Conservation (phyloP, 2,797 vertebrate genomes). For the Anomalospiza imberbis region DNA sequence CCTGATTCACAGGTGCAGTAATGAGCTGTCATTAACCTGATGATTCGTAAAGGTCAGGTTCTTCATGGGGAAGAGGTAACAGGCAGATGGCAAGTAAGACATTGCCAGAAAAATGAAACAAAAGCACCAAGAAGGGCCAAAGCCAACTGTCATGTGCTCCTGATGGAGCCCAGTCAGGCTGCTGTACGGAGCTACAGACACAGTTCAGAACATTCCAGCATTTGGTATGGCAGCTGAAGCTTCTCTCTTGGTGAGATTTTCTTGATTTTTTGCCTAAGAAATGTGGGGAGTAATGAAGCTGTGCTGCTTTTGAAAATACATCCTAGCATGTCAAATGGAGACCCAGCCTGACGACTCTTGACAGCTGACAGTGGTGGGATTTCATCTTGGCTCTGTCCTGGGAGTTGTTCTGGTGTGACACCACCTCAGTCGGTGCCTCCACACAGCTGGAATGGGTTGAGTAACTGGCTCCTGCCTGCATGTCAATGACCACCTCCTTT, state of each 20-base stretch:
- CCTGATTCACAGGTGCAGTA: slow-evolving; percentile 37
- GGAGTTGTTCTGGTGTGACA: background rate
- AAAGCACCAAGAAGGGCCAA: background rate
- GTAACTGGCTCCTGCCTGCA: background rate
- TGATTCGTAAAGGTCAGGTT: slow-evolving; percentile 39
- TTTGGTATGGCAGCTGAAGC: too few species aligned
- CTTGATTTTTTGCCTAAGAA: background rate
- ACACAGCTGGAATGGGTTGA: background rate
- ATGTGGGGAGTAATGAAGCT: background rate
- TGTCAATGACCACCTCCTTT: background rate
- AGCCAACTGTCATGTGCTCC: background rate
- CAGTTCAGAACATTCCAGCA: too few species aligned
- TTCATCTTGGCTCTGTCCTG: background rate
- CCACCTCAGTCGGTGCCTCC: background rate
- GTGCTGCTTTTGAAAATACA: background rate
- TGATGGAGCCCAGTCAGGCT: background rate
- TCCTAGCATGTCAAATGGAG: background rate
- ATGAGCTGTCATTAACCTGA: slow-evolving; percentile 57
- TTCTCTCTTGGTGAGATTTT: background rate
- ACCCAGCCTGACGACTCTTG: background rate
- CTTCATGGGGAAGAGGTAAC: slow-evolving; percentile 14
- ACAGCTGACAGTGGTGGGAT: background rate
- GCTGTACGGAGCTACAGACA: background rate
- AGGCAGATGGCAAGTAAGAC: slow-evolving; percentile 39
- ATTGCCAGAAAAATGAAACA: background rate